A percentile compares a stretch with the other conserved stretches of the same genome.
Conservation (phyloP, 2,888 invertebrate genomes). For the Litoditis marina region DNA sequence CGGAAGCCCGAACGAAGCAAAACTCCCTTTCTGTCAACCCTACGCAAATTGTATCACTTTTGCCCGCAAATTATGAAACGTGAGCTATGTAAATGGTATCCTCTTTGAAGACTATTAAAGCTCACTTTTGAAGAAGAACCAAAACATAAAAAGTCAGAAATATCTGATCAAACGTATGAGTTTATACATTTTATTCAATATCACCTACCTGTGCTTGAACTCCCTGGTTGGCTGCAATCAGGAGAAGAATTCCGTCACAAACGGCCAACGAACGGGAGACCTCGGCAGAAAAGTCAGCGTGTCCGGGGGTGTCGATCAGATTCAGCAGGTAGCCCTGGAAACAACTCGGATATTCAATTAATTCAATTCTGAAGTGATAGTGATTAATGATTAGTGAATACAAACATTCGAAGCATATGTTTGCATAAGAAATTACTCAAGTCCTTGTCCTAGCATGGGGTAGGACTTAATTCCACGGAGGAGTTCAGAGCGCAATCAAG, state of each 20-base stretch:
- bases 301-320: slow-evolving; percentile 92
- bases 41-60: too few relatives aligned
- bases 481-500: neutral
- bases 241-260: slow-evolving; percentile 87
- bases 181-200: too few relatives aligned
- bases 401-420: too few relatives aligned
- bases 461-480: too few relatives aligned
- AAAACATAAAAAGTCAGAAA: neutral
- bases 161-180: neutral
- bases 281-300: slow-evolving; percentile 80
- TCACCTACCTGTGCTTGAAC: slow-evolving; percentile 54
- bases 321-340: slow-evolving; percentile 69
- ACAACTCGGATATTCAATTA: neutral
- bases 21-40: too few relatives aligned
- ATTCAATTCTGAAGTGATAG: neutral
- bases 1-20: too few relatives aligned
- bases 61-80: too few relatives aligned
- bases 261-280: slow-evolving; percentile 85
- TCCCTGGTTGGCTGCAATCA: slow-evolving; percentile 86
- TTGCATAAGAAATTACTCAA: too few relatives aligned
- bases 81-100: neutral
- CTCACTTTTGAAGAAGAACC: neutral
- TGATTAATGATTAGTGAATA: too few relatives aligned
- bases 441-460: too few relatives aligned
- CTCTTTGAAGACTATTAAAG: neutral